Evolutionary conservation across 2,113 vertebrate species (phyloP).

Genomic region (Andinoacara biseriatus): DNA sequence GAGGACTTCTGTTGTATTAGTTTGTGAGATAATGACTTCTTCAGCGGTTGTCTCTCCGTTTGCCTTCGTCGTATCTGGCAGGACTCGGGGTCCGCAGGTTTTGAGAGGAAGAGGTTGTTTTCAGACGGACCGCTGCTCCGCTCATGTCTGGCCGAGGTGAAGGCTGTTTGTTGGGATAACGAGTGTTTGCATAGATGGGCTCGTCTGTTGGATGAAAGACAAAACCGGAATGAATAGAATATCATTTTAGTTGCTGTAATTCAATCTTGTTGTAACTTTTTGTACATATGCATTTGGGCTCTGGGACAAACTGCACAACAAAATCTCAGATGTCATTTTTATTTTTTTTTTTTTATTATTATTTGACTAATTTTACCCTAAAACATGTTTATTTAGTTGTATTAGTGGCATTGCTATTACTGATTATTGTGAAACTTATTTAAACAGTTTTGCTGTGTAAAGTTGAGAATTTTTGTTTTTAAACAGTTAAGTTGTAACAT

Average conservation of each 20-base stretch:
- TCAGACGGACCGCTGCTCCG: background rate
- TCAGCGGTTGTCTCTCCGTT: background rate
- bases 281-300: background rate
- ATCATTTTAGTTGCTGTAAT: background rate
- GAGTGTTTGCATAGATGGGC: conserved; percentile 64
- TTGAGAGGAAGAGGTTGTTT: background rate
- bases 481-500: background rate
- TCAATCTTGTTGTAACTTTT: too few species aligned
- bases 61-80: background rate
- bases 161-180: conserved; percentile 20
- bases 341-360: background rate
- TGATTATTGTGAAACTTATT: background rate
- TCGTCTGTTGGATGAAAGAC: conserved; percentile 1
- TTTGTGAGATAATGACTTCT: background rate
- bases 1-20: background rate
- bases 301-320: background rate
- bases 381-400: background rate
- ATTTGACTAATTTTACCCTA: background rate
- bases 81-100: conserved; percentile 24
- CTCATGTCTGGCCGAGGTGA: conserved; percentile 15
- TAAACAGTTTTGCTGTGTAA: too few species aligned
- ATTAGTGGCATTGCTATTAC: background rate
- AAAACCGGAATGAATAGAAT: background rate
- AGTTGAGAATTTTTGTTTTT: too few species aligned
- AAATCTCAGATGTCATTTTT: background rate